phyloP scores from a whole-genome alignment of 2,888 invertebrate genomes.

The Hypena proboscidalis region DNA sequence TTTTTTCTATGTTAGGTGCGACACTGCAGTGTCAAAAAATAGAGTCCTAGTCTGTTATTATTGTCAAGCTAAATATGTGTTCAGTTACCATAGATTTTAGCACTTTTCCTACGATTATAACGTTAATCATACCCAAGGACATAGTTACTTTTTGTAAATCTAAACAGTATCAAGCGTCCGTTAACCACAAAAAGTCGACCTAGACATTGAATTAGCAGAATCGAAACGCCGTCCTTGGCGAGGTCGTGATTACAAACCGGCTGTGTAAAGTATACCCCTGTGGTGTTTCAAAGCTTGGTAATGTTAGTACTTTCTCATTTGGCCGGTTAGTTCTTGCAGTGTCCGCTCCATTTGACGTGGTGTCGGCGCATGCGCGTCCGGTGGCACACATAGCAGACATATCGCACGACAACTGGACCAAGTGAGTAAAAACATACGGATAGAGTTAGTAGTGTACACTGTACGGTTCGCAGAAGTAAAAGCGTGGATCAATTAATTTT shows the following conservation, averaged over 20 bases:
- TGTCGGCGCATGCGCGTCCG: slow-evolving; percentile 72
- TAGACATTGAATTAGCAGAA: slow-evolving; percentile 76
- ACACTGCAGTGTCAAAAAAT: no score
- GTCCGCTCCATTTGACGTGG: slow-evolving; percentile 81
- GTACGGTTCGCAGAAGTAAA: slow-evolving; percentile 47
- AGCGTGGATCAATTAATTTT: slow-evolving; percentile 40
- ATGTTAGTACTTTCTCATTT: slow-evolving; percentile 53
- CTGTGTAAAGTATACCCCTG: slow-evolving; percentile 31
- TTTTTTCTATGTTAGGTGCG: no score
- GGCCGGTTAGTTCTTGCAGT: slow-evolving; percentile 55
- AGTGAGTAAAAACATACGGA: slow-evolving; percentile 76
- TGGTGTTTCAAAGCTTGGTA: slow-evolving; percentile 5
- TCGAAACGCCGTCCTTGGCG: slow-evolving; percentile 76
- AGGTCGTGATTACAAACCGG: slow-evolving; percentile 65
- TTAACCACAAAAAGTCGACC: slow-evolving; percentile 69
- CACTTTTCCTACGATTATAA: no score
- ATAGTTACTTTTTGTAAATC: slow-evolving; percentile 22
- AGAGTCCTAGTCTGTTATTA: no score
- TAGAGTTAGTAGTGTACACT: slow-evolving; percentile 49
- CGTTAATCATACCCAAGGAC: no score
- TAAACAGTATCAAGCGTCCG: slow-evolving; percentile 56
- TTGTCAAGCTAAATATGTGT: no score
- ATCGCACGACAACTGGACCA: slow-evolving; percentile 81
- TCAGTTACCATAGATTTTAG: no score
- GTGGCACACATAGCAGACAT: slow-evolving; percentile 81